phyloP scores from a whole-genome alignment of 2,888 invertebrate genomes.

The Protula sp. region DNA sequence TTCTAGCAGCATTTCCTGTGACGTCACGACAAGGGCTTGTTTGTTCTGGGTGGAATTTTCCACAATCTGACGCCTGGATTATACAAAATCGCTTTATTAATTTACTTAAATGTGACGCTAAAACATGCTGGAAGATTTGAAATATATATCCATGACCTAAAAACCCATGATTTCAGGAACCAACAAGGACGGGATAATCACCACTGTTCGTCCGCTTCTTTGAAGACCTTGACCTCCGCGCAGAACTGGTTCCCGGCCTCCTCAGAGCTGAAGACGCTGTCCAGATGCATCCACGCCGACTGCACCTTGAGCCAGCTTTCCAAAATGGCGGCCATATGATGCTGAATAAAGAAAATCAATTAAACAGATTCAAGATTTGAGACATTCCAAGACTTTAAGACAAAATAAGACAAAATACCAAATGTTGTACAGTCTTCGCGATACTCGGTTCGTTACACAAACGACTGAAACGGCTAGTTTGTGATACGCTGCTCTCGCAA shows the following conservation, averaged over 20 bases:
- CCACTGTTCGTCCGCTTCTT: neutral
- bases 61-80: slow-evolving; percentile 49
- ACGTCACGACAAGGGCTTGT: slow-evolving; percentile 45
- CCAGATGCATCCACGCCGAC: neutral
- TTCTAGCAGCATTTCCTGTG: slow-evolving; percentile 51
- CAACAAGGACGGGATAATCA: no score
- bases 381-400: no score
- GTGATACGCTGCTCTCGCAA: no score
- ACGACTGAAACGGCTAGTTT: no score
- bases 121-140: neutral
- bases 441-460: no score
- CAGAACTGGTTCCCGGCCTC: neutral
- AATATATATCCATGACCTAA: neutral
- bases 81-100: no score
- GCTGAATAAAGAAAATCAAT: no score
- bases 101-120: neutral
- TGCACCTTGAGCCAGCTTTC: neutral
- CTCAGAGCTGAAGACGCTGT: neutral
- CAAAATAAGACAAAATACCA: no score
- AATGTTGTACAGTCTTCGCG: no score
- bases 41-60: slow-evolving; percentile 42
- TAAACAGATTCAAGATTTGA: no score
- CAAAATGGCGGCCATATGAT: neutral
- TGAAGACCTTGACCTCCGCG: neutral
- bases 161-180: no score